These are phyloP conservation scores for Lepus americanus DNA, from an alignment of 2,113 vertebrate genomes.

Conservation along the genomic window DNA sequence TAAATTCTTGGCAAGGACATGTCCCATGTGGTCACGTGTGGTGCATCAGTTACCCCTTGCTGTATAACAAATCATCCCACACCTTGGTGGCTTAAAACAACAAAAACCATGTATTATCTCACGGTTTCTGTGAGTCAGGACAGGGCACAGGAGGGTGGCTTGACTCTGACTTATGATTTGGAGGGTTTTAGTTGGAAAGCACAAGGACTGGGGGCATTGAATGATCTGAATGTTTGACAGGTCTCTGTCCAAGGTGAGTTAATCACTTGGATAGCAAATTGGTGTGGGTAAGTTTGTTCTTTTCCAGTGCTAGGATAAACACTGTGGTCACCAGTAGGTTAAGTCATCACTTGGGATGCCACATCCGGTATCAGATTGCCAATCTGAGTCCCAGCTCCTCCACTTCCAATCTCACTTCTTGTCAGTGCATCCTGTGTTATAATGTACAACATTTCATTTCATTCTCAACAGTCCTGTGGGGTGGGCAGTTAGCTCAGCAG, in stretches of 20 bases:
- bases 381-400: too few species aligned
- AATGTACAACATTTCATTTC: conserved; percentile 30
- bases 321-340: too few species aligned
- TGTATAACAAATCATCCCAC: background rate
- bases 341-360: too few species aligned
- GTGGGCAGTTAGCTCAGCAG: too few species aligned
- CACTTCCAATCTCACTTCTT: too few species aligned
- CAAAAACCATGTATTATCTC: background rate
- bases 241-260: background rate
- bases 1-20: background rate
- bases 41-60: background rate
- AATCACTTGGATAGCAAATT: background rate
- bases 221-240: background rate
- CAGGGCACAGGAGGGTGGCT: background rate
- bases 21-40: background rate
- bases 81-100: background rate
- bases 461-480: background rate
- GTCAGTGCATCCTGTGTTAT: background rate
- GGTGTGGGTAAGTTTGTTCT: background rate
- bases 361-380: too few species aligned
- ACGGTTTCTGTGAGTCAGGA: background rate
- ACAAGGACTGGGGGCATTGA: background rate
- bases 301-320: background rate
- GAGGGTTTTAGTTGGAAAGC: background rate
- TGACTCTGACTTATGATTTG: conserved; percentile 28